Percentiles rank a stretch among this genome's conserved stretches.
Conservation (phyloP, 2,797 vertebrate genomes). For the Hydrolagus colliei region DNA sequence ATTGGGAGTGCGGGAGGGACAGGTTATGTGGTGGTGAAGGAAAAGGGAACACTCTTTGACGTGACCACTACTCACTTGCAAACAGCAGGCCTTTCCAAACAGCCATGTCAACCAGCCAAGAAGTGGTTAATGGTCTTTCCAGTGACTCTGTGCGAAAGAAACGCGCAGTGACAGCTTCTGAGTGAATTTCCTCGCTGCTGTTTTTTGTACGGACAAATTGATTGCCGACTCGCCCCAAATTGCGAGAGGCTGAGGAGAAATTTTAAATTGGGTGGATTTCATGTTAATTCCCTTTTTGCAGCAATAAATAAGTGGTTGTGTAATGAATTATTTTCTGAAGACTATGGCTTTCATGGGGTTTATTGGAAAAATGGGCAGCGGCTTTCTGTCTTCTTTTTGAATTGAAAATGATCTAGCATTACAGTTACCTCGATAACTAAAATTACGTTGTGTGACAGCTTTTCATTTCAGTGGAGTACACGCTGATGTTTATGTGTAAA, state of each 20-base stretch:
- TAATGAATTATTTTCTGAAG: conserved; percentile 7
- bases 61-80: background rate
- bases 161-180: background rate
- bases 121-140: background rate
- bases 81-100: too few relatives aligned
- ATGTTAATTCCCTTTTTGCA: conserved; percentile 13
- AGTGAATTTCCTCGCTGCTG: conserved; percentile 5
- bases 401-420: conserved; percentile 18
- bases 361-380: conserved; percentile 21
- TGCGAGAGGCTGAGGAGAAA: conserved; percentile 11
- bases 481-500: background rate
- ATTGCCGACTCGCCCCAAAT: background rate
- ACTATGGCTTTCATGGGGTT: conserved; percentile 23
- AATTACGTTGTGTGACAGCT: conserved; percentile 14
- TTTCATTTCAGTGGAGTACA: conserved; percentile 11
- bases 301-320: conserved; percentile 15
- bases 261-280: conserved; percentile 27
- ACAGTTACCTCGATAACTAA: conserved; percentile 10
- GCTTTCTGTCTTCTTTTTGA: conserved; percentile 12
- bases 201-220: background rate
- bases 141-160: background rate
- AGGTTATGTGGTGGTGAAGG: too few relatives aligned
- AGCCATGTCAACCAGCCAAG: background rate
- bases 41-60: background rate
- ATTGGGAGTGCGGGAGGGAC: too few relatives aligned